Base-by-base conservation (phyloP, 2,888 invertebrate species). In the Cryptocephalus primarius region DNA sequence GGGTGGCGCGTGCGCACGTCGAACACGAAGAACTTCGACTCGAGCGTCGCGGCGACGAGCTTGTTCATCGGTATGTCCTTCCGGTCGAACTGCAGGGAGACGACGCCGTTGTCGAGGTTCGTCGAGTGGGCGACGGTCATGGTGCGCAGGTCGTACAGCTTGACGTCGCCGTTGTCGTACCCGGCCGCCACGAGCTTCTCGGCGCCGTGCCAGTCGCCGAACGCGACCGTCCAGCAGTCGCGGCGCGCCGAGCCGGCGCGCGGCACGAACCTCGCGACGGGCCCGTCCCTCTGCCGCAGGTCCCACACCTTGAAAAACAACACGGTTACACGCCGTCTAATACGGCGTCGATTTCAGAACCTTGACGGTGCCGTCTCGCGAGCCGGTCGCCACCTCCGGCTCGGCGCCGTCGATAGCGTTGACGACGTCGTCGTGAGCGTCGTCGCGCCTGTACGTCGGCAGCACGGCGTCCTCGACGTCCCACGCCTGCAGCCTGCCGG, bases 31-130 rank as follows among this genome's bases (percentile, higher is more conserved):
- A 95, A 82, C 55, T 89, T 92, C 0, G 91, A 88, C 66, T 96
- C 94, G 8, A 96, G 70, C 0, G 94, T 92, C 0, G 94, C 90
- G 0, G 85, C 91, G 0, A 88, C 85, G 56, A 96, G 68, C 72
- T 96, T 96, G 67, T 96, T 96, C 92, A 95, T 94, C 49, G 82
- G 79, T 61, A 95, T 95, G 63, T 94, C 92, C 63, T 84, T 86
- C 32, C 95, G 78, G 66, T 96, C 95, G 68, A 96, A 96, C 66
- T 96, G 91, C 32, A 89, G 58, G 13, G 80, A 78, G 59, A 93
- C 94, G 1, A 90, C 83, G 57, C 95, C 95, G 75, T 94, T 94
- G 64, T 88, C 89, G 39, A 94, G 72, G 67, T 93, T 91, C 43
- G 85, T 85, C 63, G 95, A 93, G 94, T 94, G 96, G 60, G 82